A percentile compares a stretch with the other conserved stretches of the same genome.
Conservation (phyloP, 2,797 vertebrate species). For the Sarcophilus harrisii region DNA sequence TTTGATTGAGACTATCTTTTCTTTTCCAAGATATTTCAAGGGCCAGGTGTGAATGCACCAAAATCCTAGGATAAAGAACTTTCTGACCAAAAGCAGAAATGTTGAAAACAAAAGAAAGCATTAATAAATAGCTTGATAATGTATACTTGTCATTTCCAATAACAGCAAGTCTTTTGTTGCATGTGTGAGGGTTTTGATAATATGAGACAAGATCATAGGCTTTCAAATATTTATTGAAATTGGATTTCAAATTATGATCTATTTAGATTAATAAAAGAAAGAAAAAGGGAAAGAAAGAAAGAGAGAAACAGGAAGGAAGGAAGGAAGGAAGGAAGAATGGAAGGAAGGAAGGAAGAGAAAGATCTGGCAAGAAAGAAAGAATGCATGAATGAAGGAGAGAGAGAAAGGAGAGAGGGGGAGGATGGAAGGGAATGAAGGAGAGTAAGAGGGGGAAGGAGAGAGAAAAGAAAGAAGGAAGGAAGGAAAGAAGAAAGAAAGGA, state of each 20-base stretch:
- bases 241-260: not conserved
- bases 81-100: not conserved
- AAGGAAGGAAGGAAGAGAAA: no score
- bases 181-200: not conserved
- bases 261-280: not conserved
- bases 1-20: not conserved
- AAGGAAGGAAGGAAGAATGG: no score
- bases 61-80: not conserved
- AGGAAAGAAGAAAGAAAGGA: no score
- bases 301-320: no score
- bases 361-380: no score
- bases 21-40: constrained; percentile 4
- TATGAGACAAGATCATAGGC: not conserved
- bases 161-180: not conserved
- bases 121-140: not conserved
- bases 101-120: not conserved
- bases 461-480: no score
- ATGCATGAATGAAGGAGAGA: no score
- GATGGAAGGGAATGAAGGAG: no score
- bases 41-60: not conserved
- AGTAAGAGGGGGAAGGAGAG: not conserved
- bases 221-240: not conserved
- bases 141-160: not conserved
- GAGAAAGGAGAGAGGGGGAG: no score
- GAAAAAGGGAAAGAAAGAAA: no score